Percentiles rank a stretch among this genome's conserved stretches.
Evolutionary conservation across 1,140 invertebrate genomes (phyloP).

Genomic region (Bilobella aurantiaca): DNA sequence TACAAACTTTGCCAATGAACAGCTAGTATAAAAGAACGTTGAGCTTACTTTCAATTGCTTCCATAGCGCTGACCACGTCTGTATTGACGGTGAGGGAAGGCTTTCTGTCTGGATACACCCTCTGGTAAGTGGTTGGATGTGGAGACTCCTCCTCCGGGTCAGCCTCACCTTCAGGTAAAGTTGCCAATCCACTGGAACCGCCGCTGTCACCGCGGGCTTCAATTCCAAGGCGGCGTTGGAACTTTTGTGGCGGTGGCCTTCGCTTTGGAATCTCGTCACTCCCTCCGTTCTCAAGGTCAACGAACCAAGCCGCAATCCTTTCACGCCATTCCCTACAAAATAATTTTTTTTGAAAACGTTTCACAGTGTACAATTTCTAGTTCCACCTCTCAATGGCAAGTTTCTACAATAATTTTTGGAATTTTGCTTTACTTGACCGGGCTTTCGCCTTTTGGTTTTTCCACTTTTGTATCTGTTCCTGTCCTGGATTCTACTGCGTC

Average conservation of each 20-base stretch:
- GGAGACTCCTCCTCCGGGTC: conserved; percentile 37
- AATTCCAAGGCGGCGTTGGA: conserved; percentile 57
- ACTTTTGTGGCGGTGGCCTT: conserved; percentile 50
- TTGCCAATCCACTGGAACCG: conserved; percentile 57
- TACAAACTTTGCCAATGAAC: background rate
- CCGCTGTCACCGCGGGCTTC: conserved; percentile 72
- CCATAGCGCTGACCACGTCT: conserved; percentile 70
- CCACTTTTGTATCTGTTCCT: background rate
- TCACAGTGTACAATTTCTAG: too few species aligned
- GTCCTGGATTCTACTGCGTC: conserved; percentile 41
- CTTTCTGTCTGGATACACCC: conserved; percentile 65
- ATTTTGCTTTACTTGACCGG: conserved; percentile 16
- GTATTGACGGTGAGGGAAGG: conserved; percentile 65
- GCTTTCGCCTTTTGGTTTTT: conserved; percentile 25
- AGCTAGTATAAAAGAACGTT: background rate
- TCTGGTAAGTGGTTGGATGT: conserved; percentile 45
- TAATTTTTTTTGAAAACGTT: too few species aligned
- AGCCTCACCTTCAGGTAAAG: conserved; percentile 55
- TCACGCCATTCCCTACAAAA: conserved; percentile 60
- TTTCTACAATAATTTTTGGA: background rate
- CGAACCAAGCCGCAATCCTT: conserved; percentile 81
- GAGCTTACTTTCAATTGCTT: conserved; percentile 65
- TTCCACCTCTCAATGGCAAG: too few species aligned
- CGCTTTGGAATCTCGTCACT: conserved; percentile 54
- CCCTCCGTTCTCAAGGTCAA: conserved; percentile 70